Conservation (phyloP, 2,797 vertebrate species). For the Rhincodon typus region DNA sequence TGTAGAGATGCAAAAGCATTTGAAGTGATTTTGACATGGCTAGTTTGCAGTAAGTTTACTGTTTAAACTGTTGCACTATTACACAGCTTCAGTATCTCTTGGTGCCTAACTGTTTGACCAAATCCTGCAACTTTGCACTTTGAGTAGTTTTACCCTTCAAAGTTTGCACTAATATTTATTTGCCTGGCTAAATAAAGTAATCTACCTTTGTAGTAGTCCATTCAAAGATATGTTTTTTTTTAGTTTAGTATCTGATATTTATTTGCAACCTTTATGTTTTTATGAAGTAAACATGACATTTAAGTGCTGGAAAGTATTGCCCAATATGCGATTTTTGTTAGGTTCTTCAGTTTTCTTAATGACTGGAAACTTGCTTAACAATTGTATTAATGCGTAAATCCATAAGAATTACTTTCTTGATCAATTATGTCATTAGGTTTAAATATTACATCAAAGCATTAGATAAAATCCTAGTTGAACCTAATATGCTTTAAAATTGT, state of each 20-base stretch:
- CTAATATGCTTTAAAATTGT: not conserved
- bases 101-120: slow-evolving; percentile 29
- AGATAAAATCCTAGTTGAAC: not conserved
- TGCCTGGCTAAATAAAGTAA: not conserved
- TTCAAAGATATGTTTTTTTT: slow-evolving; percentile 1
- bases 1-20: not conserved
- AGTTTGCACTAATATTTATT: slow-evolving; percentile 16
- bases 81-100: slow-evolving; percentile 6
- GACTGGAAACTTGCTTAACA: not conserved
- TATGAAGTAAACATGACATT: not conserved
- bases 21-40: not conserved
- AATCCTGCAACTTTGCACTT: slow-evolving; percentile 35
- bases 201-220: not conserved
- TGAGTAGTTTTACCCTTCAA: not conserved
- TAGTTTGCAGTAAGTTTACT: slow-evolving; percentile 33
- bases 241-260: not conserved
- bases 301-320: not conserved
- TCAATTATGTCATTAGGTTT: not conserved
- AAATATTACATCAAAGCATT: not conserved
- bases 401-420: not conserved
- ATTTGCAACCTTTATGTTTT: slow-evolving; percentile 18
- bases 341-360: not conserved
- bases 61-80: slow-evolving; percentile 33
- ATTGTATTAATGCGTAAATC: not conserved
- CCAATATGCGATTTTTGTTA: slow-evolving; percentile 13